These are phyloP conservation scores for Ovibos moschatus DNA, from an alignment of 2,113 vertebrate species.

Conservation along the genomic window DNA sequence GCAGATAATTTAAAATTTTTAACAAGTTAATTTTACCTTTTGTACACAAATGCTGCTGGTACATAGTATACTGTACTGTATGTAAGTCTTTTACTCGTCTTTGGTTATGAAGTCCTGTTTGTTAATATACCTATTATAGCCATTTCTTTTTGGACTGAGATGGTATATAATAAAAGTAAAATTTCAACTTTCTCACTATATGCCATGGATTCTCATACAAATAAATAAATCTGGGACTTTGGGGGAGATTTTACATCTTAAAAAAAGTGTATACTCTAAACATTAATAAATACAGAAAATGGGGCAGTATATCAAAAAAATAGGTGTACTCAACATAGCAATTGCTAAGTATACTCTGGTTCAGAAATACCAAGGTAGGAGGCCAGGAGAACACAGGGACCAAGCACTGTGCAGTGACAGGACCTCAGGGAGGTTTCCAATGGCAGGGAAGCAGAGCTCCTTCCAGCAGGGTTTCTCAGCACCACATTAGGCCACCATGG, in stretches of 20 bases:
- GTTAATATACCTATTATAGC: not conserved
- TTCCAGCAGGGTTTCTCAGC: not conserved
- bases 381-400: not conserved
- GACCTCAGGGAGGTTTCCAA: not conserved
- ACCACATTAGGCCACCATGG: not conserved
- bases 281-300: not conserved
- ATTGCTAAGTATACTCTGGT: not conserved
- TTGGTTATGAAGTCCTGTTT: not conserved
- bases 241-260: not conserved
- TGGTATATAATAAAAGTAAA: not conserved
- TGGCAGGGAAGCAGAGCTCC: not conserved
- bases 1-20: not conserved
- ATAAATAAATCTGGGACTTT: not conserved
- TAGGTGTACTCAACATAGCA: not conserved
- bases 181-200: not conserved
- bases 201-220: not conserved
- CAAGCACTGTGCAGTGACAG: not conserved
- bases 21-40: not conserved
- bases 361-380: not conserved
- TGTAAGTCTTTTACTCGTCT: not conserved
- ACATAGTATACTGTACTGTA: not conserved
- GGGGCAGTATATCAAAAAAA: not conserved
- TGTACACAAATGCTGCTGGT: not conserved
- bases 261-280: not conserved
- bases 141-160: not conserved